Conservation (phyloP, 2,797 vertebrate species). For the Rhincodon typus region DNA sequence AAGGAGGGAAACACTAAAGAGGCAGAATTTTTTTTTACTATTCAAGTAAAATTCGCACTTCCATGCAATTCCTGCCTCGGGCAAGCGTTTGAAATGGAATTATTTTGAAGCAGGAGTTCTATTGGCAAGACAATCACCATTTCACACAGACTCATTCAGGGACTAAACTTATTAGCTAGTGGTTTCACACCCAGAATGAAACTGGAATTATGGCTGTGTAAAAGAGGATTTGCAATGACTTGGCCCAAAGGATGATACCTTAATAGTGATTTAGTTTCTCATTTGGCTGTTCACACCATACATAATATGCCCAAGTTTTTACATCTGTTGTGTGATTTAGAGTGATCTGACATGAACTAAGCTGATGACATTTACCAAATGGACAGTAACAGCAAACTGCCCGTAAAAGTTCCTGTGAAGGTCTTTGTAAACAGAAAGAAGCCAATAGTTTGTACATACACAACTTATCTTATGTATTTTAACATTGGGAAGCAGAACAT, state of each 20-base stretch:
- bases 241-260: not conserved
- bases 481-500: not conserved
- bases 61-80: not conserved
- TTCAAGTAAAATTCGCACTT: not conserved
- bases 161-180: not conserved
- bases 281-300: not conserved
- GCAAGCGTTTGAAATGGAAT: not conserved
- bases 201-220: not conserved
- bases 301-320: not conserved
- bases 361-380: not conserved
- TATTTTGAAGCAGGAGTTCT: not conserved
- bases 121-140: not conserved
- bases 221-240: not conserved
- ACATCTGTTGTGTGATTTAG: not conserved
- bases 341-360: not conserved
- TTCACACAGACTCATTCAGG: not conserved
- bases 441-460: not conserved
- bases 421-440: not conserved
- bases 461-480: not conserved
- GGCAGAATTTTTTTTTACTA: constrained; percentile 8
- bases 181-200: not conserved
- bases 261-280: not conserved
- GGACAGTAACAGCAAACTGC: not conserved
- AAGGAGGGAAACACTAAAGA: not conserved
- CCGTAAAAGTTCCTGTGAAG: not conserved